phyloP scores from a whole-genome alignment of 2,888 invertebrate species.

The Leptothorax acervorum region DNA sequence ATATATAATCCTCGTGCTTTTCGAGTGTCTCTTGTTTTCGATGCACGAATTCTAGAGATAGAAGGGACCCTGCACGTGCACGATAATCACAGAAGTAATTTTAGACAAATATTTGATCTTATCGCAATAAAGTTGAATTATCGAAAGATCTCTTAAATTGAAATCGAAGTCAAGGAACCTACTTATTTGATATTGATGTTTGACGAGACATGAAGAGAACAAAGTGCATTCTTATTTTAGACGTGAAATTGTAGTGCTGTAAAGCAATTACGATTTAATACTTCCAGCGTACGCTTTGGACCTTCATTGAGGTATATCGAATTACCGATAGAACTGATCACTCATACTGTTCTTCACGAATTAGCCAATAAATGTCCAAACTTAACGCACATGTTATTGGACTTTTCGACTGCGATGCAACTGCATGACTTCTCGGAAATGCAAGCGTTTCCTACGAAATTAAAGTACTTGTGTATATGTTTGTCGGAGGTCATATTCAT shows the following conservation, averaged over 20 bases:
- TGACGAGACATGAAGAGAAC: background rate
- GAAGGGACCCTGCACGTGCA: background rate
- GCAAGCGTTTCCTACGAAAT: conserved; percentile 99
- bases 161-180: background rate
- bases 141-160: background rate
- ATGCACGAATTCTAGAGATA: background rate
- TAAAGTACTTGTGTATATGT: conserved; percentile 98
- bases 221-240: conserved; percentile 12
- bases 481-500: conserved; percentile 99
- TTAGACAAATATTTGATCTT: background rate
- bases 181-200: background rate
- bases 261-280: background rate
- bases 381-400: conserved; percentile 97
- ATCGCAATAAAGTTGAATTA: background rate
- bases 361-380: conserved; percentile 98
- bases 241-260: background rate
- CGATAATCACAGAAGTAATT: background rate
- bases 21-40: background rate
- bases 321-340: conserved; percentile 97
- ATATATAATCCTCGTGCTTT: background rate
- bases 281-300: conserved; percentile 91
- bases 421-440: conserved; percentile 99
- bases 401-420: conserved; percentile 99
- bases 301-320: conserved; percentile 96
- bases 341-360: conserved; percentile 98